These are phyloP conservation scores for Calliopum simillimum DNA, from an alignment of 2,888 invertebrate genomes.

Conservation along the genomic window DNA sequence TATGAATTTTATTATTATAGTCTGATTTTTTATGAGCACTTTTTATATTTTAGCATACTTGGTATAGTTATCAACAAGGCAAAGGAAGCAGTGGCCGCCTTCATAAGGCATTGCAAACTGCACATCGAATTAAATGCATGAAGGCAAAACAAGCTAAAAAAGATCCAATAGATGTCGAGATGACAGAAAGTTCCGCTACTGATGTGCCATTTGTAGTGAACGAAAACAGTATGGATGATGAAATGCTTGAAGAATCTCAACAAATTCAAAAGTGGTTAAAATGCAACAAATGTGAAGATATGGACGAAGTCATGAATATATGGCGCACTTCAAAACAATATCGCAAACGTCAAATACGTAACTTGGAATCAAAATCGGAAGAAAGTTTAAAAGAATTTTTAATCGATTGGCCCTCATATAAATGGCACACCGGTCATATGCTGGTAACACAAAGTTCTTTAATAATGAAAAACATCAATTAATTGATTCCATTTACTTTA, in stretches of 20 bases:
- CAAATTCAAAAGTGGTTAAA: slow-evolving; percentile 37
- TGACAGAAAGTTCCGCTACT: neutral
- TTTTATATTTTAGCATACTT: slow-evolving; percentile 26
- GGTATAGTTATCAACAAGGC: slow-evolving; percentile 32
- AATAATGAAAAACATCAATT: neutral
- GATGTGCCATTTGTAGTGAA: neutral
- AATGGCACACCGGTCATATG: slow-evolving; percentile 25
- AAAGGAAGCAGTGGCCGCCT: slow-evolving; percentile 37
- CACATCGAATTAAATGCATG: no score
- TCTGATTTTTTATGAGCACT: neutral
- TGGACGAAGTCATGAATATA: slow-evolving; percentile 35
- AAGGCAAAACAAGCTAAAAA: neutral
- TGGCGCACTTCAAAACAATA: slow-evolving; percentile 30
- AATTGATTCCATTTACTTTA: neutral
- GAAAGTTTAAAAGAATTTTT: slow-evolving; percentile 27
- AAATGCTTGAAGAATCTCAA: slow-evolving; percentile 22
- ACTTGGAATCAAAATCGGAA: slow-evolving; percentile 1
- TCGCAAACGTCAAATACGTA: slow-evolving; percentile 26
- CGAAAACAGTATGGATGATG: slow-evolving; percentile 19
- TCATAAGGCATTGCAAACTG: slow-evolving; percentile 8
- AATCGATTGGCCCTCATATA: slow-evolving; percentile 38
- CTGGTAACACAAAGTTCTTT: slow-evolving; percentile 10
- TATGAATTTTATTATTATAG: neutral
- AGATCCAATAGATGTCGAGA: neutral
- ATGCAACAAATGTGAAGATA: slow-evolving; percentile 38